Evolutionary conservation across 2,888 invertebrate genomes (phyloP), one percentile per base, ranked within the genome.

Genomic region (Hedya salicella): DNA sequence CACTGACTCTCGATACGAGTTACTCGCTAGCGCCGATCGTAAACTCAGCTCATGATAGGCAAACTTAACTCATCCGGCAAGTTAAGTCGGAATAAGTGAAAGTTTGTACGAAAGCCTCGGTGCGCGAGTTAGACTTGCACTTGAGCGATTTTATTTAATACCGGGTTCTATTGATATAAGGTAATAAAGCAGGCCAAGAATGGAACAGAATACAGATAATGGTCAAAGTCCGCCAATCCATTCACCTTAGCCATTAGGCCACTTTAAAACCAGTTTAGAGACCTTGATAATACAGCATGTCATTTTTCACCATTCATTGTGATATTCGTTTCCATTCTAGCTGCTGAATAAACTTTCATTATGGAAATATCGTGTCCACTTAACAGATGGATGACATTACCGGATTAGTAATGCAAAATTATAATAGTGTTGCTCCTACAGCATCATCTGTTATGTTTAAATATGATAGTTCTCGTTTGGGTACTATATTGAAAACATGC

Each of bases 281-380:
- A 3, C 36, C 8, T 9, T 17, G 36, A 52, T 36, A 52, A 52
- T 17, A 16, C 13, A 2, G 0, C 48, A 48, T 5, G 11, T 52
- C 9, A 13, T 36, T 14, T n/a, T 14, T 25, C 14, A 19, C 17
- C 17, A 17, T 36, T 32, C 32, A 36, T 9, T 32, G 30, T 13
- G 6, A 32, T 17, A 11, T 54, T 39, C 53, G 39, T 11, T 21
- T 40, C 9, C 17, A 53, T 21, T 40, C 9, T 44, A 53, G 14
- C 17, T 54, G n/a, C 25, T 42, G 3, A n/a, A n/a, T 52, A 40
- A 14, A 56, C 30, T 56, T 30, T 56, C 44, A 13, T 17, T 56
- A 56, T 56, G 56, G 30, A 42, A 56, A 56, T 56, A 1, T 42
- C 17, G 56, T 44, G 30, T 32, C 44, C 11, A 16, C 21, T 54